These are phyloP conservation scores for Papilio aristodemus DNA, from an alignment of 1,140 invertebrate species.

Conservation along the genomic window DNA sequence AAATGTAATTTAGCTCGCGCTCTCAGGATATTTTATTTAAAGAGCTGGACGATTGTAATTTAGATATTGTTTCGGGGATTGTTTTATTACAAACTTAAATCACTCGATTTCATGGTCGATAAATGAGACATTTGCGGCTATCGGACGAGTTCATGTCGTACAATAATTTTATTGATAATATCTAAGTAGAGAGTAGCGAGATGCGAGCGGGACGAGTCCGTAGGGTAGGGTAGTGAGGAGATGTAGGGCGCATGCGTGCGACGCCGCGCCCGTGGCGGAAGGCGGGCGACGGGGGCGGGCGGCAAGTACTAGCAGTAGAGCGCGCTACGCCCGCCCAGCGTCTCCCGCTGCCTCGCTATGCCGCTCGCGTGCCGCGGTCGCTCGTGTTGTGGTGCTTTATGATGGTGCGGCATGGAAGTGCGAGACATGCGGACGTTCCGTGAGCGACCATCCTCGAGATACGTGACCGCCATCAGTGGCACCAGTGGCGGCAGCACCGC, in stretches of 20 bases:
- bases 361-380: slow-evolving; percentile 76
- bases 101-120: slow-evolving; percentile 46
- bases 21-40: slow-evolving; percentile 22
- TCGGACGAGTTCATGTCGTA: slow-evolving; percentile 64
- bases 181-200: slow-evolving; percentile 73
- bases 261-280: slow-evolving; percentile 60
- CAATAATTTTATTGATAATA: slow-evolving; percentile 80
- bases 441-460: slow-evolving; percentile 58
- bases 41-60: neutral
- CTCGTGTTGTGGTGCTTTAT: slow-evolving; percentile 78
- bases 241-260: slow-evolving; percentile 57
- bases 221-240: slow-evolving; percentile 39
- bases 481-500: slow-evolving; percentile 73
- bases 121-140: slow-evolving; percentile 54
- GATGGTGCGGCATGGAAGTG: slow-evolving; percentile 76
- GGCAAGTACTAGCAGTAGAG: slow-evolving; percentile 70
- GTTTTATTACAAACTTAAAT: slow-evolving; percentile 32
- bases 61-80: slow-evolving; percentile 1
- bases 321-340: slow-evolving; percentile 51
- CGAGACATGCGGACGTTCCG: slow-evolving; percentile 77
- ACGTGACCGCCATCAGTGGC: slow-evolving; percentile 72
- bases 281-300: slow-evolving; percentile 57
- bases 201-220: slow-evolving; percentile 63
- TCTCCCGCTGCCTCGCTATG: slow-evolving; percentile 56
- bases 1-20: slow-evolving; percentile 24